Conservation (phyloP, 2,888 invertebrate genomes). For the Trachelus iudaicus region DNA sequence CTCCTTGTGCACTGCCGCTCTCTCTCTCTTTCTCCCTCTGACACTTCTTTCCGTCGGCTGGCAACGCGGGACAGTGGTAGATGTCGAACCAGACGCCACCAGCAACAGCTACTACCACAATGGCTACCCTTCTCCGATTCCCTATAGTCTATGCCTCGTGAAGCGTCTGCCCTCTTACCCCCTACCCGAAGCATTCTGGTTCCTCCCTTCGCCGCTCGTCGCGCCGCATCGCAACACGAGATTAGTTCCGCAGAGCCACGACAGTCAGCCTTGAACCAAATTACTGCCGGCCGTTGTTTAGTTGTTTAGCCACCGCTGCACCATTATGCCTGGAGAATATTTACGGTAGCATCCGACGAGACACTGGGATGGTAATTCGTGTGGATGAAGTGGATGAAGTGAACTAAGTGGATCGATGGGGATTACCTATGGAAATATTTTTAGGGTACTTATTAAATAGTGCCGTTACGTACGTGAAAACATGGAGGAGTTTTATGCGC, state of each 20-base stretch:
- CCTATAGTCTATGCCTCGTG: not conserved
- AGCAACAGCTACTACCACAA: not conserved
- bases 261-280: conserved; percentile 50
- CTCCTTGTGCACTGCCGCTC: not conserved
- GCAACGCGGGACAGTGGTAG: not conserved
- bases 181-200: conserved; percentile 6
- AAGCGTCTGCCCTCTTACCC: not conserved
- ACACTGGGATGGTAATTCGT: not conserved
- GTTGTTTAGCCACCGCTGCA: conserved; percentile 18
- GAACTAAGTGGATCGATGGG: not conserved
- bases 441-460: not conserved
- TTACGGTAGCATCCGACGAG: not conserved
- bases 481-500: not conserved
- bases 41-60: not conserved
- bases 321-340: not conserved
- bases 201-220: conserved; percentile 6
- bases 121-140: not conserved
- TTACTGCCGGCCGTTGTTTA: conserved; percentile 25
- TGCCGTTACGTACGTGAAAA: not conserved
- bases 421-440: not conserved
- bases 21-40: not conserved
- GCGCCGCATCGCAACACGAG: conserved; percentile 22
- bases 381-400: not conserved
- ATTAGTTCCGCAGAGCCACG: conserved; percentile 48
- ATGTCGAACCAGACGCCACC: not conserved